phyloP scores from a whole-genome alignment of 2,888 invertebrate genomes.

The Drosophila koepferae region DNA sequence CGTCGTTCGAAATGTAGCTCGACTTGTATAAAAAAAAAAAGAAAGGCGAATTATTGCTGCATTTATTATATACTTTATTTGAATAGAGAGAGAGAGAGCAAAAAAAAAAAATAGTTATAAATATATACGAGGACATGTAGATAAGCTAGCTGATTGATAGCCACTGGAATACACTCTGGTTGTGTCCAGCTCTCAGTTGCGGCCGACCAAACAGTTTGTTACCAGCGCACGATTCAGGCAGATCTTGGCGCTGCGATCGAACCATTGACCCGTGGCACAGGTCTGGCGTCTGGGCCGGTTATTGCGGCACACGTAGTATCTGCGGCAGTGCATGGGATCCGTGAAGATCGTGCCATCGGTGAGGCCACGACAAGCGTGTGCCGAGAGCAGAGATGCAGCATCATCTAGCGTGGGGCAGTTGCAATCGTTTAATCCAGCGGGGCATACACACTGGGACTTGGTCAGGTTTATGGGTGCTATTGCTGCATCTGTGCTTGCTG shows the following conservation, averaged over 20 bases:
- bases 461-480: too few species aligned
- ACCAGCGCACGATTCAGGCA: slow-evolving; percentile 45
- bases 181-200: slow-evolving; percentile 37
- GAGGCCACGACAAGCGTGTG: slow-evolving; percentile 32
- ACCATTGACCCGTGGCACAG: slow-evolving; percentile 54
- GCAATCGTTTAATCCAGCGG: not conserved
- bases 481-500: not conserved
- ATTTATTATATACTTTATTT: slow-evolving; percentile 30
- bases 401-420: not conserved
- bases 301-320: slow-evolving; percentile 46
- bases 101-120: slow-evolving; percentile 6
- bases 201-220: slow-evolving; percentile 41
- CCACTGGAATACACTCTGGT: not conserved
- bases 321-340: slow-evolving; percentile 53
- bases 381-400: slow-evolving; percentile 8
- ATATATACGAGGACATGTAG: not conserved
- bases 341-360: slow-evolving; percentile 45
- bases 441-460: not conserved
- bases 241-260: slow-evolving; percentile 34
- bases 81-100: not conserved
- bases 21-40: slow-evolving; percentile 11
- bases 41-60: slow-evolving; percentile 22
- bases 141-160: not conserved
- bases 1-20: not conserved
- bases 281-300: slow-evolving; percentile 25